Conservation (phyloP, 2,888 invertebrate species). For the Physocephala rufipes region DNA sequence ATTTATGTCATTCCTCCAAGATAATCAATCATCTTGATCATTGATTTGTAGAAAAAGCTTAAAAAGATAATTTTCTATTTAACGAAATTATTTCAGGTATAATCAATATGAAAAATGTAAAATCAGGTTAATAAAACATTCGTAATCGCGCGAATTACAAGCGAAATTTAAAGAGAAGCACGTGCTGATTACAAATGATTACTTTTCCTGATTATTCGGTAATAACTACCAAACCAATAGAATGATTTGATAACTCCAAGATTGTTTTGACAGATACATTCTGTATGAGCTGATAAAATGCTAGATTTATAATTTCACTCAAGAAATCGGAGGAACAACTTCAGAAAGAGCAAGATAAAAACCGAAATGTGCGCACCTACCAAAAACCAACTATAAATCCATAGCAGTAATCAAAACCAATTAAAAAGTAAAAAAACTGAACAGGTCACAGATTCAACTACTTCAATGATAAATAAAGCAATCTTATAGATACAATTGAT, state of each 20-base stretch:
- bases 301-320: background rate
- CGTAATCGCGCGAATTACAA: background rate
- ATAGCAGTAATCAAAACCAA: conserved; percentile 5
- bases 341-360: conserved; percentile 7
- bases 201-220: background rate
- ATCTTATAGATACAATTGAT: conserved; percentile 33
- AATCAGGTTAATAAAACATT: background rate
- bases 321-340: background rate
- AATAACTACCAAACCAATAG: too few relatives aligned
- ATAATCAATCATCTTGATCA: too few relatives aligned
- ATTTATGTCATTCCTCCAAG: too few relatives aligned
- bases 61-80: too few relatives aligned
- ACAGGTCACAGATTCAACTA: conserved; percentile 13
- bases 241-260: conserved; percentile 6
- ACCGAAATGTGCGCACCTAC: background rate
- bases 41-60: too few relatives aligned
- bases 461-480: conserved; percentile 25
- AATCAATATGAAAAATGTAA: too few relatives aligned
- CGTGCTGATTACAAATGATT: background rate
- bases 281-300: background rate
- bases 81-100: too few relatives aligned
- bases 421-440: background rate
- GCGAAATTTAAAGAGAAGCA: too few relatives aligned
- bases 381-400: background rate
- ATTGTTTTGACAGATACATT: conserved; percentile 25